Evolutionary conservation across 2,797 vertebrate genomes (phyloP), one percentile per base, ranked within the genome.

Genomic region (Argentina silus): DNA sequence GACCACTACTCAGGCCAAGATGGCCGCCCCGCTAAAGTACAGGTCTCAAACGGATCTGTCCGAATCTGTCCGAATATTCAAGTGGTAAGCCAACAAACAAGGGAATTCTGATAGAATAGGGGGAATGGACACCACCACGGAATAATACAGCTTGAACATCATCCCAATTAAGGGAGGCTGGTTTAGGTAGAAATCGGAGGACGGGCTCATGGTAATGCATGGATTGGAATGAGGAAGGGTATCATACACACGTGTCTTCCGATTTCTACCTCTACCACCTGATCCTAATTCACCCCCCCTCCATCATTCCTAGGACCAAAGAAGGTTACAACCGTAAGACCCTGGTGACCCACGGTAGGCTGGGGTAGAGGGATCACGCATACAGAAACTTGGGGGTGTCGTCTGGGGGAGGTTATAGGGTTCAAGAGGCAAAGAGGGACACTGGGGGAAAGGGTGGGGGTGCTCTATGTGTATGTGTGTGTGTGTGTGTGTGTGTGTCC

Each of bases 401-500:
- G 27, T 36, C 27, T 36, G 27, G 56, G 42, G 21, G 15, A 62
- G 70, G 42, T 74, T 79, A 15, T 9, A 60, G 17, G 7, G 47
- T 65, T 36, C 15, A 57, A 50, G 9, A 59, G 48, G 36, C 75
- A 61, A 77, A 69, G 47, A 9, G 62, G 2, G n/a, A n/a, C n/a
- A n/a, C 4, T 36, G 42, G 62, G 44, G 8, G n/a, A 69, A 65
- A 57, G 44, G 69, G n/a, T 81, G 69, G 47, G 56, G 44, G 67
- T 36, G 77, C 42, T 43, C 65, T 12, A 56, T 68, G 78, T 76
- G 69, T 0, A 11, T 36, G 27, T 36, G 27, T 36, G 72, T 81
- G 69, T 51, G 56, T 45, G 67, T 36, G 77, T 68, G 78, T 76
- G 69, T 0, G 14, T 36, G 27, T 36, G 27, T 36, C 67, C 64